Evolutionary conservation across 2,797 vertebrate genomes (phyloP).

Genomic region (Melanogrammus aeglefinus): DNA sequence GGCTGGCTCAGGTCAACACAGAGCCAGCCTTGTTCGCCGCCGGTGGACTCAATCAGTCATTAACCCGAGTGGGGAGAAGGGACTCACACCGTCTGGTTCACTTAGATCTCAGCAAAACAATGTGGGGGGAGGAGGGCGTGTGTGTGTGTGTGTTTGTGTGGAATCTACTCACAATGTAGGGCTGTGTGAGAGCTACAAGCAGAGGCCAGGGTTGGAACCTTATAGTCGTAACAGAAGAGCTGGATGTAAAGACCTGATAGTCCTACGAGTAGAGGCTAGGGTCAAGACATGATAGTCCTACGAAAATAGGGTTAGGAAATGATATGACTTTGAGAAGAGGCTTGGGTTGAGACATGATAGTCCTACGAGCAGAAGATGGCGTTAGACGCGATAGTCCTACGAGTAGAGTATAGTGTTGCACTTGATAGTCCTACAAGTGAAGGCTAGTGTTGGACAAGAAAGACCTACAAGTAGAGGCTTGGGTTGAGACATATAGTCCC

Average conservation of each 20-base stretch:
- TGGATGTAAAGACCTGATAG: background rate
- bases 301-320: too few species aligned
- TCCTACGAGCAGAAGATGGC: too few species aligned
- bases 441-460: too few species aligned
- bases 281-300: background rate
- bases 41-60: slow-evolving; percentile 65
- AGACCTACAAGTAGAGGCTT: background rate
- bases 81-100: slow-evolving; percentile 69
- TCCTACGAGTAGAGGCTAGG: background rate
- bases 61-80: slow-evolving; percentile 61
- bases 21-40: slow-evolving; percentile 56
- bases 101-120: slow-evolving; percentile 52
- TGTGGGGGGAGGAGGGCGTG: slow-evolving; percentile 16
- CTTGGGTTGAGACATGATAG: background rate
- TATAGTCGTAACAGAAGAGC: background rate
- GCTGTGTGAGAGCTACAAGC: slow-evolving; percentile 17
- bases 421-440: too few species aligned
- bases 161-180: slow-evolving; percentile 51
- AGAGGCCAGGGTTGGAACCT: slow-evolving; percentile 23
- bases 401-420: too few species aligned
- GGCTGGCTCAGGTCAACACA: slow-evolving; percentile 41
- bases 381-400: too few species aligned
- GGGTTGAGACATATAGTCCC: background rate
- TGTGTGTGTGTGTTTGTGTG: background rate
- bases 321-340: background rate